These are phyloP conservation scores for Electrophaes corylata DNA, from an alignment of 2,888 invertebrate genomes.

Conservation along the genomic window DNA sequence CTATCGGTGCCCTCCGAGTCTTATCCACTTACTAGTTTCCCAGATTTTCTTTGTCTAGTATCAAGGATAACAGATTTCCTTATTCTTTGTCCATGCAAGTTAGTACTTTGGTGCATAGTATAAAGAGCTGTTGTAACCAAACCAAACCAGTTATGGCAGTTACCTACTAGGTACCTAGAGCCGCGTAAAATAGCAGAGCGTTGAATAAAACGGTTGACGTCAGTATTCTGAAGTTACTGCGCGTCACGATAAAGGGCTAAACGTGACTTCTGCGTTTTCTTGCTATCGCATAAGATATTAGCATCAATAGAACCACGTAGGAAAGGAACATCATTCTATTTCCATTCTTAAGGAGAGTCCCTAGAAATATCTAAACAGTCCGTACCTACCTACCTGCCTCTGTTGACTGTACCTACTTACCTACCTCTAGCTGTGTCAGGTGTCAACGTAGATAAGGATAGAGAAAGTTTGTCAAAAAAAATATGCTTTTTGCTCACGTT, in stretches of 20 bases:
- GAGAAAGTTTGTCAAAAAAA: no score
- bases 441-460: no score
- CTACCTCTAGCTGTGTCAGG: no score
- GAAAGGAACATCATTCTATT: no score
- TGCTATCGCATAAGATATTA: neutral
- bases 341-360: no score
- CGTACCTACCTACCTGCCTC: no score
- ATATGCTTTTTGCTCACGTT: neutral
- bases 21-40: neutral
- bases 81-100: constrained; percentile 36
- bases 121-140: neutral
- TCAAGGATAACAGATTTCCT: constrained; percentile 39
- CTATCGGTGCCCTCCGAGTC: no score
- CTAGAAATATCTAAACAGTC: no score
- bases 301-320: neutral
- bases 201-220: constrained; percentile 8
- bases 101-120: neutral
- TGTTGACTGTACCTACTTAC: no score
- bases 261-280: constrained; percentile 1
- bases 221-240: neutral
- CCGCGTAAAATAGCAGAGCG: constrained; percentile 4
- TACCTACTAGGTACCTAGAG: neutral
- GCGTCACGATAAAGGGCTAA: constrained; percentile 10
- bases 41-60: constrained; percentile 28
- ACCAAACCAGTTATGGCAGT: neutral